Conservation (phyloP, 2,797 vertebrate species). For the Enteromius radiatus region DNA sequence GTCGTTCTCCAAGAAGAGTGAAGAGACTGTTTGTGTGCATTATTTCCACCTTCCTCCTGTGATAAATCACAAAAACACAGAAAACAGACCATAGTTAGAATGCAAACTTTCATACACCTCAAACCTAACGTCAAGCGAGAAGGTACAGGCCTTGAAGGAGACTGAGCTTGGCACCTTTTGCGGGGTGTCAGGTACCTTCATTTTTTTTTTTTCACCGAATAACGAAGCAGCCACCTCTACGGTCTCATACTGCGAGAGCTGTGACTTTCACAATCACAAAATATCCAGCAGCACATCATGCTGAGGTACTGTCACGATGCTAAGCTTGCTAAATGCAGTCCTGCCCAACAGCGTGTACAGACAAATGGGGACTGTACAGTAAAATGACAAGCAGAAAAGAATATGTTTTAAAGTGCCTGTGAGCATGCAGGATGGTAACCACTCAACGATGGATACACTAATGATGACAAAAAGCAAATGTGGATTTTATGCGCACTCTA, state of each 20-base stretch:
- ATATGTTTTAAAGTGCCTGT: slow-evolving; percentile 55
- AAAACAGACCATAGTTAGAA: slow-evolving; percentile 10
- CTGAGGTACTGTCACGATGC: slow-evolving; percentile 60
- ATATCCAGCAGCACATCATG: slow-evolving; percentile 57
- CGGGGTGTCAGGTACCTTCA: slow-evolving; percentile 40
- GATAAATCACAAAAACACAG: slow-evolving; percentile 51
- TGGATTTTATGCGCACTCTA: slow-evolving; percentile 55
- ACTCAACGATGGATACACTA: slow-evolving; percentile 60
- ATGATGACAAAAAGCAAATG: slow-evolving; percentile 56
- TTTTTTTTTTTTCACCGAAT: slow-evolving; percentile 25
- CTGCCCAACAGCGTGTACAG: slow-evolving; percentile 50
- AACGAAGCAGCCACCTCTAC: slow-evolving; percentile 70
- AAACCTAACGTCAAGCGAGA: slow-evolving; percentile 40
- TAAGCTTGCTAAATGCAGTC: slow-evolving; percentile 46
- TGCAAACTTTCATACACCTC: slow-evolving; percentile 8
- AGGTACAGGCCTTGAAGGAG: slow-evolving; percentile 64
- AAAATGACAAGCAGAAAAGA: slow-evolving; percentile 60
- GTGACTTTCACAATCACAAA: slow-evolving; percentile 67
- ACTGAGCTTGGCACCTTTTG: slow-evolving; percentile 23
- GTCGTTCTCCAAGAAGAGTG: slow-evolving; percentile 91
- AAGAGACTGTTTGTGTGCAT: slow-evolving; percentile 98
- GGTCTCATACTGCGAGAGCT: slow-evolving; percentile 56
- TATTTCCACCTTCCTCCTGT: slow-evolving; percentile 95
- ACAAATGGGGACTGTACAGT: slow-evolving; percentile 51
- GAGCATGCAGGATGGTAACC: slow-evolving; percentile 26